Percentiles rank a stretch among this genome's conserved stretches.
These are phyloP conservation scores for Steatocranus sp. DNA, from an alignment of 2,797 vertebrate genomes.

Conservation along the genomic window DNA sequence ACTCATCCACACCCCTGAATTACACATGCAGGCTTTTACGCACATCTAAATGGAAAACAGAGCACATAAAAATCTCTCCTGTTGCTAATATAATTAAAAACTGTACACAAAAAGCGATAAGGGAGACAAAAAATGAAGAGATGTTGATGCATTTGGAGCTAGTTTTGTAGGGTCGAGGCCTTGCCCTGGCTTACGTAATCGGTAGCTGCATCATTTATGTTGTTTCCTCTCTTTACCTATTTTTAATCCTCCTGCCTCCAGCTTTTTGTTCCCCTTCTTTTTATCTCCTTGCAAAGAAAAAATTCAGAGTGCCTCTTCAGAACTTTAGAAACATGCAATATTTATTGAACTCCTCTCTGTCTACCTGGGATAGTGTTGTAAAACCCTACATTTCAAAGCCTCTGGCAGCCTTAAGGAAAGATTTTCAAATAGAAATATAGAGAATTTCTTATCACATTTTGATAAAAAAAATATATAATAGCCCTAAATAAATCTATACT, in stretches of 20 bases:
- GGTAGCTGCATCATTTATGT: not conserved
- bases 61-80: not conserved
- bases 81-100: not conserved
- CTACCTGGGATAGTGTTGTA: not conserved
- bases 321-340: conserved; percentile 24
- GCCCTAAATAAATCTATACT: not conserved
- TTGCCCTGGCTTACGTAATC: not conserved
- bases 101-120: not conserved
- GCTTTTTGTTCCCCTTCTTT: not conserved
- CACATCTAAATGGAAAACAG: not conserved
- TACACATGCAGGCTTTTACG: not conserved
- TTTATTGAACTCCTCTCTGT: conserved; percentile 24
- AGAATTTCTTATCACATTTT: not conserved
- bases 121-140: not conserved
- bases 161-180: not conserved
- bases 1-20: conserved; percentile 28
- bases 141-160: not conserved
- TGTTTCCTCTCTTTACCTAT: not conserved
- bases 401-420: not conserved
- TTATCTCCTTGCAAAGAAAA: not conserved
- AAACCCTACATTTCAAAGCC: not conserved
- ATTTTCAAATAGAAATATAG: not conserved
- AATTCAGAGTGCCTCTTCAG: not conserved
- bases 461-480: not conserved
- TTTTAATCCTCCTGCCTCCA: not conserved